Evolutionary conservation across 2,797 vertebrate species (phyloP), one percentile per base, ranked within the genome.

Genomic region (Helarctos malayanus): DNA sequence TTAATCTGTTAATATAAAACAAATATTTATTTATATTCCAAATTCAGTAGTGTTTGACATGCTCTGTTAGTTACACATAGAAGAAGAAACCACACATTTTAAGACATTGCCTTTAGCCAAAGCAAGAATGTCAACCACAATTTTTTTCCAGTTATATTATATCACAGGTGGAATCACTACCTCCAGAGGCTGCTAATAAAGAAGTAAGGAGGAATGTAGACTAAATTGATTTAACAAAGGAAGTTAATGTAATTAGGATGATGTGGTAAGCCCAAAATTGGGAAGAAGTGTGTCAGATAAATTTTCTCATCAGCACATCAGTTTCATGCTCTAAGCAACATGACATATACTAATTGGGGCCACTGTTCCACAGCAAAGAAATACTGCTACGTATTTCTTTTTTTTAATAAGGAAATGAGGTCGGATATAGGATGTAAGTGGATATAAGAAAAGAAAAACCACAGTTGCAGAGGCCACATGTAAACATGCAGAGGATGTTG

Each of bases 171-270:
- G 65, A 95, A 93, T 93, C 73, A 79, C 0, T 73, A 78, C 56
- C 38, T 89, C 47, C 35, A 92, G 41, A 94, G n/a, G 54, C 54
- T 95, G 63, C 49, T 68, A 76, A 76, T 65, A 89, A 83, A 54
- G 47, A 79, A 88, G 56, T 16, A 71, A 83, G 56, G 23, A 56
- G 78, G 93, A 89, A 84, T 9, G 47, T 25, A 75, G 73, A 32
- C 32, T 86, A 83, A 92, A 56, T 18, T 14, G 5, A 95, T 71
- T 87, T 80, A 68, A 86, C 54, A 87, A 97, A 57, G 29, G 83
- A 86, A 96, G 91, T 63, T 45, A 68, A 95, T 87, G 18, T 75
- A 76, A 94, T 87, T 88, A n/a, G 81, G 23, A 75, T 35, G 19
- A n/a, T 38, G 78, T n/a, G 16, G 93, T 38, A 79, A 86, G 23